Evolutionary conservation across 2,888 invertebrate genomes (phyloP).

Genomic region (Caenorhabditis wallacei): DNA sequence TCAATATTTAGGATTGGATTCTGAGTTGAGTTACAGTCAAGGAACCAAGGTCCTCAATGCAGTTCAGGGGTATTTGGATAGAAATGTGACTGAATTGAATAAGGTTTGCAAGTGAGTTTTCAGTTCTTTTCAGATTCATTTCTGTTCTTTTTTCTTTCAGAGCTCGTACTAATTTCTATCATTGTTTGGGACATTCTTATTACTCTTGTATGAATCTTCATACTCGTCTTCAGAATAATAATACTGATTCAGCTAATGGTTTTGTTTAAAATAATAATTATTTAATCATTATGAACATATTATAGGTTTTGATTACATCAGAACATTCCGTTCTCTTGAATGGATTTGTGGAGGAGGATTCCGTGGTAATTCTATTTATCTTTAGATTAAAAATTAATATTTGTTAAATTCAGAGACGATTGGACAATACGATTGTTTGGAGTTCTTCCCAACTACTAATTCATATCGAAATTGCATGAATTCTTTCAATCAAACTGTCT

Average conservation of each 20-base stretch:
- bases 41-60: conserved; percentile 57
- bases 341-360: conserved; percentile 75
- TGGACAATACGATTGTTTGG: conserved; percentile 58
- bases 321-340: conserved; percentile 70
- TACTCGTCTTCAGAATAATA: conserved; percentile 56
- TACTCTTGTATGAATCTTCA: conserved; percentile 71
- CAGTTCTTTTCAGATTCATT: neutral
- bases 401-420: conserved; percentile 67
- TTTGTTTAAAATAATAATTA: neutral
- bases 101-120: conserved; percentile 65
- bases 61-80: conserved; percentile 46
- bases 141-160: conserved; percentile 31
- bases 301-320: conserved; percentile 69
- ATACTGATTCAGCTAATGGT: conserved; percentile 59
- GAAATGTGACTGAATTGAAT: conserved; percentile 54
- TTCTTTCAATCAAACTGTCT: conserved; percentile 63
- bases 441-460: conserved; percentile 33
- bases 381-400: neutral
- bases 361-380: conserved; percentile 46
- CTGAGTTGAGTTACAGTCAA: conserved; percentile 46
- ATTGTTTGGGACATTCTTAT: conserved; percentile 73
- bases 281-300: no score
- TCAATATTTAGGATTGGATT: conserved; percentile 50
- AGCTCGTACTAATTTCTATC: conserved; percentile 70
- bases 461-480: conserved; percentile 56